phyloP scores from a whole-genome alignment of 2,113 vertebrate species.

The Vicugna pacos region DNA sequence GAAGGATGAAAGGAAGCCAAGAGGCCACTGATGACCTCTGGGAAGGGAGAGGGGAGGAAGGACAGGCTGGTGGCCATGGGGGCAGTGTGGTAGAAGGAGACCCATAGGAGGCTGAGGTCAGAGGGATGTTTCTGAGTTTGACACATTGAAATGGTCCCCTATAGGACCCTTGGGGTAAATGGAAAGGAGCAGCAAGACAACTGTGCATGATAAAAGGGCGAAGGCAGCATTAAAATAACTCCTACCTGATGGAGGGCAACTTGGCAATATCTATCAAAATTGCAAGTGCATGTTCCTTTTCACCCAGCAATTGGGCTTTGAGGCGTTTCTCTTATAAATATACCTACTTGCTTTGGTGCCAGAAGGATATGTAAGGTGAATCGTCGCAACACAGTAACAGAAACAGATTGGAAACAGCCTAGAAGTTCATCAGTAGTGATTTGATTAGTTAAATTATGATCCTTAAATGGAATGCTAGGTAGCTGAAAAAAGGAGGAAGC shows the following conservation, averaged over 20 bases:
- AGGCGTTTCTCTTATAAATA: neutral
- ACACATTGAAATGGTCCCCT: neutral
- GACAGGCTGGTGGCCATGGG: neutral
- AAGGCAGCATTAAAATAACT: neutral
- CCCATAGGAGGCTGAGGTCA: neutral
- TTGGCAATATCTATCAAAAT: neutral
- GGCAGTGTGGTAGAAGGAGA: neutral
- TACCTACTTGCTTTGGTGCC: neutral
- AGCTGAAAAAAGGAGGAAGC: neutral
- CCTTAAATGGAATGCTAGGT: constrained; percentile 8
- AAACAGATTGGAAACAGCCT: neutral
- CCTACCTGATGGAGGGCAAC: neutral
- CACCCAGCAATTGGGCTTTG: neutral
- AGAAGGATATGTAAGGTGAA: neutral
- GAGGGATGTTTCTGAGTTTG: neutral
- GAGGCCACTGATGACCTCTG: neutral
- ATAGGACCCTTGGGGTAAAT: neutral
- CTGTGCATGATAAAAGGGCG: neutral
- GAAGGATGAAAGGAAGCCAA: neutral
- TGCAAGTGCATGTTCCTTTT: neutral
- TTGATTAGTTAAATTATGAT: neutral
- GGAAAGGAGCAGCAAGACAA: neutral
- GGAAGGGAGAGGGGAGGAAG: neutral
- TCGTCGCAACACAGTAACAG: neutral
- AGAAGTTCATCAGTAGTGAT: neutral